Evolutionary conservation across 2,797 vertebrate species (phyloP).

Genomic region (Salarias fasciatus): DNA sequence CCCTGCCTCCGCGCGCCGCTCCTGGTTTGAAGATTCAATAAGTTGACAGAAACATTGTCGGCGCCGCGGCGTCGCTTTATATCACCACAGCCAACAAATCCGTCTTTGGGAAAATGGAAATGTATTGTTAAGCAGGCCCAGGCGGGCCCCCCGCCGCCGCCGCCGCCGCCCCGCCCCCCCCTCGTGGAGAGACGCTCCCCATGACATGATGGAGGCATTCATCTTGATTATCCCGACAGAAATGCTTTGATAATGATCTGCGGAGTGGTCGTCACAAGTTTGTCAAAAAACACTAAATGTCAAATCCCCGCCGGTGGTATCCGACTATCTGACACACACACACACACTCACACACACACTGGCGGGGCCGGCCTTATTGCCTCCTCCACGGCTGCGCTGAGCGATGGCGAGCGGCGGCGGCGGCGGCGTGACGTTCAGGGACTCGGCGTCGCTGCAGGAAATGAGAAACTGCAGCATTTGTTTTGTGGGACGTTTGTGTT

Average conservation of each 20-base stretch:
- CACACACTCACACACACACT: conserved; percentile 13
- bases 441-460: conserved; percentile 57
- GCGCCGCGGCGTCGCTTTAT: conserved; percentile 75
- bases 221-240: conserved; percentile 82
- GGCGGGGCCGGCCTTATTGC: conserved; percentile 47
- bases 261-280: conserved; percentile 78
- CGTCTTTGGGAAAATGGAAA: conserved; percentile 79
- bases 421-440: conserved; percentile 20
- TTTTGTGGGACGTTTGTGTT: conserved; percentile 51
- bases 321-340: conserved; percentile 61
- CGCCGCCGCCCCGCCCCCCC: conserved; percentile 20
- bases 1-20: conserved; percentile 72
- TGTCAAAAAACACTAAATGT: conserved; percentile 79
- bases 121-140: conserved; percentile 64
- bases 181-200: conserved; percentile 64
- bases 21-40: conserved; percentile 79
- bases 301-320: conserved; percentile 69
- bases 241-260: conserved; percentile 83
- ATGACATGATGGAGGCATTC: conserved; percentile 75
- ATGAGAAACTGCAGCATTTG: conserved; percentile 25
- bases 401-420: too few species aligned
- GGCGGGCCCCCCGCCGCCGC: conserved; percentile 36
- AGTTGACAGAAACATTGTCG: conserved; percentile 83
- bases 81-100: conserved; percentile 73
- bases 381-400: conserved; percentile 19